phyloP scores from a whole-genome alignment of 2,888 invertebrate genomes.

The Lithophane socia region DNA sequence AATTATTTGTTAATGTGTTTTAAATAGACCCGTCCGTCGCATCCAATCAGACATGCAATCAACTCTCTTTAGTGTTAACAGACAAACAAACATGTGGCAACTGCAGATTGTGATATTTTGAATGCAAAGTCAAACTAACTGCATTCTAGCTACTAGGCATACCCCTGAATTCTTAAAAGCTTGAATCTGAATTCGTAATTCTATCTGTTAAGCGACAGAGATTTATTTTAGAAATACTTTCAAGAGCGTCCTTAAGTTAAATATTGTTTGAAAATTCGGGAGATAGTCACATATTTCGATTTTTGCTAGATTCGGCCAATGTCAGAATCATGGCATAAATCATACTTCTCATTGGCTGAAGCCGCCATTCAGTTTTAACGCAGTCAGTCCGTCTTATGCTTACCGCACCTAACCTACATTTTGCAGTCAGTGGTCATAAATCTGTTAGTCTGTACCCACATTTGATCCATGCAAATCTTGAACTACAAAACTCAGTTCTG shows the following conservation, averaged over 20 bases:
- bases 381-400: not conserved
- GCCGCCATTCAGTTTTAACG: not conserved
- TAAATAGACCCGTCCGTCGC: slow-evolving; percentile 9
- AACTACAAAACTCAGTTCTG: slow-evolving; percentile 48
- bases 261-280: too few species aligned
- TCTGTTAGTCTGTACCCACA: slow-evolving; percentile 16
- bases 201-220: too few species aligned
- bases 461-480: slow-evolving; percentile 44
- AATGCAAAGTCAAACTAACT: not conserved
- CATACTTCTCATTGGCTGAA: not conserved
- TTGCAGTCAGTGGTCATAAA: not conserved
- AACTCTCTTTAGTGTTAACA: slow-evolving; percentile 30
- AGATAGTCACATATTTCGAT: too few species aligned
- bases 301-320: too few species aligned
- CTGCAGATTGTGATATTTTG: slow-evolving; percentile 20
- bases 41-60: slow-evolving; percentile 60
- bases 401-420: slow-evolving; percentile 6
- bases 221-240: too few species aligned
- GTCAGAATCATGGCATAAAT: not conserved
- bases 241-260: too few species aligned
- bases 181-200: too few species aligned
- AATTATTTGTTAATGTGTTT: slow-evolving; percentile 45
- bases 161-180: too few species aligned
- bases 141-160: not conserved
- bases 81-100: slow-evolving; percentile 10